Evolutionary conservation across 2,888 invertebrate genomes (phyloP).

Genomic region (Notodonta dromedarius): DNA sequence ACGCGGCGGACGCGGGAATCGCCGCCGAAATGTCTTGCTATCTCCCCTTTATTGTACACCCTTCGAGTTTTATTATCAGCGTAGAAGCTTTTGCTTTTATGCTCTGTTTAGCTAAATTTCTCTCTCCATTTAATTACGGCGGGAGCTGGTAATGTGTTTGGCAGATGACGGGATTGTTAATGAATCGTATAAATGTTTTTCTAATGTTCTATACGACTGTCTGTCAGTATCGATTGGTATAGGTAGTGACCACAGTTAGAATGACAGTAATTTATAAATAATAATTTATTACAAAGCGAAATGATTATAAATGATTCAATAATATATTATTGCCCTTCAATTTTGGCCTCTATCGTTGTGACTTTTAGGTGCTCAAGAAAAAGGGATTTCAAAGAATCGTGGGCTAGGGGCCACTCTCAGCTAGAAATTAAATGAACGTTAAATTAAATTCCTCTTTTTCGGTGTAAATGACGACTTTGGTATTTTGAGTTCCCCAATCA

Average conservation of each 20-base stretch:
- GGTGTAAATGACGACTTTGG: too few relatives aligned
- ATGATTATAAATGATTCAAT: too few relatives aligned
- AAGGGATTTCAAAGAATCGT: too few relatives aligned
- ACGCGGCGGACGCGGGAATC: conserved; percentile 55
- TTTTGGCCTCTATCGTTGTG: too few relatives aligned
- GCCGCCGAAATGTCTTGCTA: conserved; percentile 50
- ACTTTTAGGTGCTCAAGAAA: too few relatives aligned
- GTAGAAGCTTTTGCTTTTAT: conserved; percentile 72
- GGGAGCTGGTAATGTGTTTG: conserved; percentile 64
- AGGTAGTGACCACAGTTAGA: too few relatives aligned
- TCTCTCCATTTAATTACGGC: conserved; percentile 75
- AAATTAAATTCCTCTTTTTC: too few relatives aligned
- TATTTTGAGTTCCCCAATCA: too few relatives aligned
- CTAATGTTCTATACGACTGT: conserved; percentile 24
- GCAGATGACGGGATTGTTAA: conserved; percentile 63
- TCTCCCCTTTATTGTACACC: conserved; percentile 52
- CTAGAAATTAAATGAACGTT: too few relatives aligned
- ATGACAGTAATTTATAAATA: too few relatives aligned
- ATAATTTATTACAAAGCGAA: background rate
- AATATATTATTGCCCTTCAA: too few relatives aligned
- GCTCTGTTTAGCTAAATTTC: conserved; percentile 76
- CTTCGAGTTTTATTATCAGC: conserved; percentile 55
- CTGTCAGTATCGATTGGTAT: conserved; percentile 14
- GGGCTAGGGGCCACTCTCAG: too few relatives aligned
- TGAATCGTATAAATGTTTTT: conserved; percentile 56